Evolutionary conservation across 2,113 vertebrate genomes (phyloP).

Genomic region (Cisticola juncidis): DNA sequence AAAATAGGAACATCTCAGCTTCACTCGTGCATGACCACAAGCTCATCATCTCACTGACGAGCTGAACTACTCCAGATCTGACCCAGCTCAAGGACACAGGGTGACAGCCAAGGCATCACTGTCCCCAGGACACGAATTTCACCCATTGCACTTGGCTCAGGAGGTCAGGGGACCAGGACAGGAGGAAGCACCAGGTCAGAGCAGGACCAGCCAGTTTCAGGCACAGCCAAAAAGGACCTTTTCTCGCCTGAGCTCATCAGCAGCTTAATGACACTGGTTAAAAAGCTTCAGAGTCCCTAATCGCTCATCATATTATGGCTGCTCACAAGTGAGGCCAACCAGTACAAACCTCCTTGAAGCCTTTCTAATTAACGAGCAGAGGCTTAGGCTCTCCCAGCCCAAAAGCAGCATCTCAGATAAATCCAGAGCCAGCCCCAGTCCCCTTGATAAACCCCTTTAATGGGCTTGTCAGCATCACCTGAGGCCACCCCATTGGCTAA

Average conservation of each 20-base stretch:
- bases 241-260: not conserved
- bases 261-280: slow-evolving; percentile 6
- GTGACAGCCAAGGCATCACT: not conserved
- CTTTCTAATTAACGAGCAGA: slow-evolving; percentile 24
- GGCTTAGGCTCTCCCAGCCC: not conserved
- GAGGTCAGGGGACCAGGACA: accelerated
- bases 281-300: slow-evolving; percentile 35
- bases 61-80: not conserved
- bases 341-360: not conserved
- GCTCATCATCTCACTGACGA: not conserved
- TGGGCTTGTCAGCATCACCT: slow-evolving; percentile 21
- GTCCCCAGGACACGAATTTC: not conserved
- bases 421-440: not conserved
- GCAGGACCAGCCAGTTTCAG: not conserved
- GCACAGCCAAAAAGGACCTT: slow-evolving; percentile 5
- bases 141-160: not conserved
- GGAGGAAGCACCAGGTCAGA: not conserved
- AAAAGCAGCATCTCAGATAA: slow-evolving; percentile 9
- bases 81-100: not conserved
- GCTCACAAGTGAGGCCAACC: slow-evolving; percentile 37
- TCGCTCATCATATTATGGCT: not conserved
- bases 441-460: slow-evolving; percentile 17
- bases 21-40: not conserved
- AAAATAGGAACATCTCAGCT: not conserved
- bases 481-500: not conserved